These are phyloP conservation scores for Stegastes partitus DNA, from an alignment of 2,113 vertebrate species.

Conservation along the genomic window DNA sequence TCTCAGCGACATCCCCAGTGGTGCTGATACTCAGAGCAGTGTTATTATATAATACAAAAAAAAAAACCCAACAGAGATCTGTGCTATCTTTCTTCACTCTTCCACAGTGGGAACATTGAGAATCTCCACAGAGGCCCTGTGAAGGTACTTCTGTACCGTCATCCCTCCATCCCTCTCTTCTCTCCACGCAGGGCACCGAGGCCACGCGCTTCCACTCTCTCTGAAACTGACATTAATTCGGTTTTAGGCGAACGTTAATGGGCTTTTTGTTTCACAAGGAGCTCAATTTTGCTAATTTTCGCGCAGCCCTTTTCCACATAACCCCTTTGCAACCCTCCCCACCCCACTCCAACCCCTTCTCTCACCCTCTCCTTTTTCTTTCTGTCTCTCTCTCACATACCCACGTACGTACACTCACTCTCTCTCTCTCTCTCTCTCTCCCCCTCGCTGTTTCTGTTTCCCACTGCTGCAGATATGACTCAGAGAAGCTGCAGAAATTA, in stretches of 20 bases:
- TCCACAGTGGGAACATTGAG: slow-evolving; percentile 37
- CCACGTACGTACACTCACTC: slow-evolving; percentile 68
- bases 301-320: slow-evolving; percentile 24
- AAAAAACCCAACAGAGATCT: neutral
- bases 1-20: slow-evolving; percentile 29
- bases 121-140: slow-evolving; percentile 29
- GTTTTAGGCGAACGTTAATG: slow-evolving; percentile 28
- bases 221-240: slow-evolving; percentile 21
- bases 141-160: slow-evolving; percentile 46
- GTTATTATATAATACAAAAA: slow-evolving; percentile 56
- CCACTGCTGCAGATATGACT: slow-evolving; percentile 84
- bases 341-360: slow-evolving; percentile 13
- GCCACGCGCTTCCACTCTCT: slow-evolving; percentile 1
- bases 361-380: slow-evolving; percentile 23
- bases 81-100: slow-evolving; percentile 28
- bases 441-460: slow-evolving; percentile 76
- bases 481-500: slow-evolving; percentile 82
- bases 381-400: slow-evolving; percentile 57
- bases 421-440: slow-evolving; percentile 54
- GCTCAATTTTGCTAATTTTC: slow-evolving; percentile 55
- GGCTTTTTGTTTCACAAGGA: slow-evolving; percentile 55
- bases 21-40: slow-evolving; percentile 27
- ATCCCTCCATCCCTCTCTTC: slow-evolving; percentile 19
- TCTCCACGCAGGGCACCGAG: slow-evolving; percentile 5
- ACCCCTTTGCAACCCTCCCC: slow-evolving; percentile 27